Conservation (phyloP, 1,140 invertebrate species). For the Lasaia peninsularis region DNA sequence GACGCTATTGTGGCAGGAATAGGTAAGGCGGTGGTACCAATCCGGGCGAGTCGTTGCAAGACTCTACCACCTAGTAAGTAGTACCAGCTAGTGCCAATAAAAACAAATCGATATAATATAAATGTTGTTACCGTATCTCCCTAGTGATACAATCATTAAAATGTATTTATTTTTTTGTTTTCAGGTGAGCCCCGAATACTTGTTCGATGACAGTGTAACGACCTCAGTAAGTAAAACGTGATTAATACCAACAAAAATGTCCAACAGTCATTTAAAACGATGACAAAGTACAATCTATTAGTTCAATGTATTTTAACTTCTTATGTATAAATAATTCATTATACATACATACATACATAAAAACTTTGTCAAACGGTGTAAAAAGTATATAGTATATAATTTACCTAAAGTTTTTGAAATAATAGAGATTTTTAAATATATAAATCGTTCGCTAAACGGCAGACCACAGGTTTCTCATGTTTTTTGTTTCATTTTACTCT, state of each 20-base stretch:
- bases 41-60: no score
- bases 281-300: slow-evolving; percentile 18
- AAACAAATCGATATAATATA: no score
- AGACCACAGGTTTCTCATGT: no score
- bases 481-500: no score
- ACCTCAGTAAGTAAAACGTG: slow-evolving; percentile 40
- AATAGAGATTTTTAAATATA: no score
- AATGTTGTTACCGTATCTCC: no score
- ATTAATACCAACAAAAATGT: slow-evolving; percentile 11
- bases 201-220: slow-evolving; percentile 35
- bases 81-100: no score
- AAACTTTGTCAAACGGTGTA: background rate
- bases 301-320: slow-evolving; percentile 15
- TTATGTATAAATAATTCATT: slow-evolving; percentile 10
- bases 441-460: no score
- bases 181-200: slow-evolving; percentile 50
- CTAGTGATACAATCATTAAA: background rate
- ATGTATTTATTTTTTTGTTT: slow-evolving; percentile 22
- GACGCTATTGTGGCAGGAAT: no score
- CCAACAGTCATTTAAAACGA: slow-evolving; percentile 29
- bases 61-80: no score
- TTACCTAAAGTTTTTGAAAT: background rate
- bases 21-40: no score
- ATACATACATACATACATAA: background rate
- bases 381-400: background rate